Percentiles rank a stretch among this genome's conserved stretches.
Evolutionary conservation across 2,797 vertebrate species (phyloP).

Genomic region (Loriculus beryllinus): DNA sequence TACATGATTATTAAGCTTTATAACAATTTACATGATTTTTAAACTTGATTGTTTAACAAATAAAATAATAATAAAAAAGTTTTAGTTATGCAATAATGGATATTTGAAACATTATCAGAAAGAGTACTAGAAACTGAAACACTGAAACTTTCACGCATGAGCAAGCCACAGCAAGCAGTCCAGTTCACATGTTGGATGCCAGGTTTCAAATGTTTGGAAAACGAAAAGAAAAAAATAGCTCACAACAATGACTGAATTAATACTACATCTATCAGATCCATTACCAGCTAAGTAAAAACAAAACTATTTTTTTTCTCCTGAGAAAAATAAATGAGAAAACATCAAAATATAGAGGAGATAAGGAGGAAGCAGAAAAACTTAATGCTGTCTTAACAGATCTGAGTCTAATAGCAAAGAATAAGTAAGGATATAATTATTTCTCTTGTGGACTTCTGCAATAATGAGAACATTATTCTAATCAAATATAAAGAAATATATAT

Average conservation of each 20-base stretch:
- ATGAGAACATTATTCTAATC: not conserved
- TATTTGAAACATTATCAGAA: not conserved
- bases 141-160: not conserved
- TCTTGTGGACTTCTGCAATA: not conserved
- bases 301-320: not conserved
- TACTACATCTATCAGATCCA: not conserved
- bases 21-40: not conserved
- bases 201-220: not conserved
- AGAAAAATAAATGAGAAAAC: not conserved
- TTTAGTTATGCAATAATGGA: not conserved
- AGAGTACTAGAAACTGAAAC: not conserved
- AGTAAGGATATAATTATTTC: not conserved
- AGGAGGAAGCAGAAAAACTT: not conserved
- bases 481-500: not conserved
- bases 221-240: not conserved
- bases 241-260: not conserved
- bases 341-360: not conserved
- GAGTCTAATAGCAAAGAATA: not conserved
- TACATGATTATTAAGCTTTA: not conserved
- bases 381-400: not conserved
- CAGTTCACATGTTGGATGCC: not conserved
- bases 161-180: not conserved
- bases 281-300: not conserved
- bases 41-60: not conserved
- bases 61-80: not conserved